A percentile compares a stretch with the other conserved stretches of the same genome.
phyloP scores from a whole-genome alignment of 2,797 vertebrate species.

The Halcyon badia region DNA sequence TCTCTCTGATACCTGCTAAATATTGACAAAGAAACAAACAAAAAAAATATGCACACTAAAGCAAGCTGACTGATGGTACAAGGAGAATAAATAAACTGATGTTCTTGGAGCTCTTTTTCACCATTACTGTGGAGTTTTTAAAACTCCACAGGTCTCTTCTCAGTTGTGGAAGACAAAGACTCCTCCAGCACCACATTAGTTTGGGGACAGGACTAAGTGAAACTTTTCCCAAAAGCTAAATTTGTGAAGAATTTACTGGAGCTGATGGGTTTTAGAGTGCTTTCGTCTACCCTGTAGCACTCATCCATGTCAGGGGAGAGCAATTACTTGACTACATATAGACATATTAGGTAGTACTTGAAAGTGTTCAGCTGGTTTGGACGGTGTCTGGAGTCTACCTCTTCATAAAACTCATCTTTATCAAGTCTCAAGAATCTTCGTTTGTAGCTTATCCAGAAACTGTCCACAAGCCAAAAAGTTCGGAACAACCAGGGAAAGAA shows the following conservation, averaged over 20 bases:
- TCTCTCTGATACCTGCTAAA: background rate
- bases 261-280: background rate
- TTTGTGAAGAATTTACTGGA: background rate
- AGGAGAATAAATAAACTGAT: background rate
- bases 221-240: background rate
- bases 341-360: background rate
- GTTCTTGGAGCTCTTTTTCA: background rate
- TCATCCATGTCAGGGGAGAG: background rate
- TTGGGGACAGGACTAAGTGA: background rate
- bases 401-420: conserved; percentile 3
- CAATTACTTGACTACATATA: accelerated
- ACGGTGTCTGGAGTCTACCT: background rate
- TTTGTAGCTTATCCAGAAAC: background rate
- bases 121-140: background rate
- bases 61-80: background rate
- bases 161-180: background rate
- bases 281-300: background rate
- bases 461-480: background rate
- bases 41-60: accelerated
- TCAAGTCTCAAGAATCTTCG: background rate
- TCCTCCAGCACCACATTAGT: too few species aligned
- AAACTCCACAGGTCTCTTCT: background rate
- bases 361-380: background rate
- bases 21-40: background rate
- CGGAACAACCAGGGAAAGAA: background rate